Percentiles rank a stretch among this genome's conserved stretches.
Conservation (phyloP, 2,113 vertebrate species). For the Lichenostomus cassidix region DNA sequence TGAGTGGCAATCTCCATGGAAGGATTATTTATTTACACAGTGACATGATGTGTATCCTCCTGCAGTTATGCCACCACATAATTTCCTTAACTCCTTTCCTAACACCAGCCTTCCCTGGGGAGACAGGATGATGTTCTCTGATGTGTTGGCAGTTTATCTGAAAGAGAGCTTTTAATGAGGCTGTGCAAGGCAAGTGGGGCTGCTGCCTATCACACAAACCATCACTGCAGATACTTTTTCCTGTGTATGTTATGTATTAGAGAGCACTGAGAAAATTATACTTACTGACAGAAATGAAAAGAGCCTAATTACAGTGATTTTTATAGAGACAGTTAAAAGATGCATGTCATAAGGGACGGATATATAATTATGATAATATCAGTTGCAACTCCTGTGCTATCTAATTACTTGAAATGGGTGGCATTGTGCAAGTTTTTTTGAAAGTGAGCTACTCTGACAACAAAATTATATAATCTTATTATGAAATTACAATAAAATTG, state of each 20-base stretch:
- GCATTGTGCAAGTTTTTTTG: background rate
- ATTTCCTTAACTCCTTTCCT: background rate
- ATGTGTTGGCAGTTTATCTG: background rate
- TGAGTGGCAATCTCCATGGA: background rate
- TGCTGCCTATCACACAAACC: background rate
- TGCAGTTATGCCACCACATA: fast-evolving
- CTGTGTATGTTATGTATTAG: background rate
- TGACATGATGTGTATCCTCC: background rate
- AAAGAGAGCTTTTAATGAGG: background rate
- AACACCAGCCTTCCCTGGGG: background rate
- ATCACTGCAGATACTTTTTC: background rate
- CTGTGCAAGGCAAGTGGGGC: background rate
- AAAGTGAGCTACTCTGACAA: background rate
- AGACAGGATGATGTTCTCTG: background rate
- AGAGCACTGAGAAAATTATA: conserved; percentile 6
- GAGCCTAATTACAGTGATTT: conserved; percentile 39
- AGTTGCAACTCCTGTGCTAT: background rate
- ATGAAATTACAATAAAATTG: background rate
- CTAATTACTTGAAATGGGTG: conserved; percentile 20
- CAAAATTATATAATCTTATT: background rate
- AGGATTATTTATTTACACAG: background rate
- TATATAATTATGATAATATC: conserved; percentile 26
- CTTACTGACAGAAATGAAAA: conserved; percentile 4
- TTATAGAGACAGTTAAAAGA: background rate
- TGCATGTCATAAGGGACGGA: background rate